Evolutionary conservation across 1,140 invertebrate genomes (phyloP), one percentile per base, ranked within the genome.

Genomic region (Camponotus pennsylvanicus): DNA sequence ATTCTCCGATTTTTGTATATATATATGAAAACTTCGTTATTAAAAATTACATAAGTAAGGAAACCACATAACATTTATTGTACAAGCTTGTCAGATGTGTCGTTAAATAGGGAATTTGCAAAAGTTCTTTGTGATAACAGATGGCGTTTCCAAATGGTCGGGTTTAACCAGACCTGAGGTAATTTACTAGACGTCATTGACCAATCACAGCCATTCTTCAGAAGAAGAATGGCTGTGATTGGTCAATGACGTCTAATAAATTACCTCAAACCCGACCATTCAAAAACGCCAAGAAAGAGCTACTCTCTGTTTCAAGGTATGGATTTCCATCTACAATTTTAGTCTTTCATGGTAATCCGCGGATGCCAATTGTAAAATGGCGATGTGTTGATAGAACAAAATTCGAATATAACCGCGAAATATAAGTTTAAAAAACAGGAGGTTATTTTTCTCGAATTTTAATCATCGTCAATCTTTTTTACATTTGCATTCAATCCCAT

Each of bases 401-500:
- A 66, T 78, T 78, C 5, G 5, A 78, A 78, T 34, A 32, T 32
- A 66, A 32, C 15, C 76, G 76, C 76, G 76, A 78, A 66, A 66
- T 45, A 34, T 34, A 66, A 78, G 76, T 78, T 78, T 9, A 34
- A 78, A 78, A 78, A 78, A 34, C 5, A 1, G 27, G 5, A 27
- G 13, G 15, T 6, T 27, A 45, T 2, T 42, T 34, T 27, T 13
- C 18, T 9, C 15, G 32, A 21, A 2, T 3, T 37, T 27, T 5
- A 8, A 13, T 32, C 1, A 7, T 6, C 2, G 7, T 6, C 18
- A 1, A 34, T 34, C 27, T 13, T 6, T n/a, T 15, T 3, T n/a
- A 6, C 27, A 6, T 78, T 49, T 49, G 3, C 18, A 3, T 45
- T 64, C 1, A 64, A 11, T 34, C 18, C 34, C 6, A 3, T 15